phyloP scores from a whole-genome alignment of 2,888 invertebrate genomes.

The Imbricaverruca yamaguchii region DNA sequence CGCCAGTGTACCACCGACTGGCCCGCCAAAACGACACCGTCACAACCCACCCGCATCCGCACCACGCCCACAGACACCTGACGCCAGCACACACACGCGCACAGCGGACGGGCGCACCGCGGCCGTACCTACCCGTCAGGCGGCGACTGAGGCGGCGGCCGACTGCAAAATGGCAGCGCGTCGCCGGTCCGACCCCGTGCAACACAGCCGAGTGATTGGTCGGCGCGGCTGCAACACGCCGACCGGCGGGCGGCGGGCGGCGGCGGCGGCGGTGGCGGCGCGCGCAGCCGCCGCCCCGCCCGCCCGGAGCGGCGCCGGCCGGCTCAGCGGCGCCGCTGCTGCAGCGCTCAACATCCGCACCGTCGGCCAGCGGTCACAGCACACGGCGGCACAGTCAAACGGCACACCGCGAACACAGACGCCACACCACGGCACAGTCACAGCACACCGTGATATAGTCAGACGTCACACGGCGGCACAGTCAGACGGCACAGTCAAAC shows the following conservation, averaged over 20 bases:
- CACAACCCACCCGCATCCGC: background rate
- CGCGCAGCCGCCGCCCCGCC: background rate
- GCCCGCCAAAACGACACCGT: background rate
- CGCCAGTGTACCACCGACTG: no score
- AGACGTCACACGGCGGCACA: background rate
- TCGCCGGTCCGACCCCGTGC: background rate
- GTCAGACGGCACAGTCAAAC: no score
- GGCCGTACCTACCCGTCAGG: background rate
- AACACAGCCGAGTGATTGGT: background rate
- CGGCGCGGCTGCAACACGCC: constrained; percentile 7
- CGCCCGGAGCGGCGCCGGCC: background rate
- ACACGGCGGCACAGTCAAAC: background rate
- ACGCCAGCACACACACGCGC: background rate
- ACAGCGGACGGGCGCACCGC: background rate
- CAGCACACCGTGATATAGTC: no score
- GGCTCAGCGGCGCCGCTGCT: background rate
- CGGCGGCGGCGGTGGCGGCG: background rate
- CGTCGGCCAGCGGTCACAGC: background rate
- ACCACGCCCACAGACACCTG: background rate
- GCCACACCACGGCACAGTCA: no score
- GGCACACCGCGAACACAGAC: background rate
- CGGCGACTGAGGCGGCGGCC: background rate
- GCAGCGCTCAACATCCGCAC: background rate
- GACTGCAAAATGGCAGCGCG: background rate
- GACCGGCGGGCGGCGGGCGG: background rate